Conservation (phyloP, 2,113 vertebrate species). For the Syngnathus typhle region DNA sequence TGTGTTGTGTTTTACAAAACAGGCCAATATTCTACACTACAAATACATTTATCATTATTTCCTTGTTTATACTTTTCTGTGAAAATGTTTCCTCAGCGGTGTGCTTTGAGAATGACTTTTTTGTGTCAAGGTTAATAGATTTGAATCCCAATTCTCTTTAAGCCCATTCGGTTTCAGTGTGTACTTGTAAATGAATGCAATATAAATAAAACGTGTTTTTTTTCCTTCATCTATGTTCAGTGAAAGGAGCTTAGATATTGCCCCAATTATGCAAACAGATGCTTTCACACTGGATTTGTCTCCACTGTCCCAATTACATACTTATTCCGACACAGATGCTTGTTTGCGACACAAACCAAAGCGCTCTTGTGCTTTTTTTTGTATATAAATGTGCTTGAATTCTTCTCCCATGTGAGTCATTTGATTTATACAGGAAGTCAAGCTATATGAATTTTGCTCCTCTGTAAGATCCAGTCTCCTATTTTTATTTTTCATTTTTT, state of each 20-base stretch:
- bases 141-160: neutral
- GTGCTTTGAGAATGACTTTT: too few relatives aligned
- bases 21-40: too few relatives aligned
- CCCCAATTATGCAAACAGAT: conserved; percentile 52
- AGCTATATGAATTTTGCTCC: conserved; percentile 33
- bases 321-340: conserved; percentile 27
- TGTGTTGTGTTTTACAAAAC: too few relatives aligned
- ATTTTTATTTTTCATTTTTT: conserved; percentile 34
- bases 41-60: too few relatives aligned
- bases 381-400: conserved; percentile 29
- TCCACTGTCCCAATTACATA: conserved; percentile 48
- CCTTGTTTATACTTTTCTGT: too few relatives aligned
- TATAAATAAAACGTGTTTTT: neutral
- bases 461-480: conserved; percentile 46
- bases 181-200: conserved; percentile 25
- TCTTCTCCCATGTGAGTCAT: conserved; percentile 8
- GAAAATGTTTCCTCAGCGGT: too few relatives aligned
- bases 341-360: conserved; percentile 39
- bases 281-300: conserved; percentile 48
- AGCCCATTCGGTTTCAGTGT: conserved; percentile 14
- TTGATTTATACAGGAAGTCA: conserved; percentile 28
- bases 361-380: conserved; percentile 39
- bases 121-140: neutral
- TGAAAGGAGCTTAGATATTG: conserved; percentile 42
- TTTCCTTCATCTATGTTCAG: conserved; percentile 34